phyloP scores from a whole-genome alignment of 2,113 vertebrate species.

The Falcunculus frontatus region DNA sequence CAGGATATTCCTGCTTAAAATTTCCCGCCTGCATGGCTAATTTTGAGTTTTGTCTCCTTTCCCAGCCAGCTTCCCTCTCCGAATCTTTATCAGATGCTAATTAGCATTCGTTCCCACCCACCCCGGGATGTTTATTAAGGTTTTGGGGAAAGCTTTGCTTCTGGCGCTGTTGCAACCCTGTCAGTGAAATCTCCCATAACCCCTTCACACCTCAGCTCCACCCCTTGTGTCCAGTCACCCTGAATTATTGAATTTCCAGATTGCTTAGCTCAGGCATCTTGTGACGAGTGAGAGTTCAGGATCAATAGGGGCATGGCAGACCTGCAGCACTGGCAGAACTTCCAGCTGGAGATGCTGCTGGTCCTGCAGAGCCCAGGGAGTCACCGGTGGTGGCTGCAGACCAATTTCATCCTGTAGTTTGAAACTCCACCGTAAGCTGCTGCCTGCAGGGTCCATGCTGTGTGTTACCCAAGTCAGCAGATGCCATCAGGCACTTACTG shows the following conservation, averaged over 20 bases:
- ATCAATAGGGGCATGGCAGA: background rate
- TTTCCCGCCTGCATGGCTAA: constrained; percentile 21
- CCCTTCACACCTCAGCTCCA: background rate
- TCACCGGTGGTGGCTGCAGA: background rate
- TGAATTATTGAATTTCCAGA: background rate
- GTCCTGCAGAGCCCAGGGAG: background rate
- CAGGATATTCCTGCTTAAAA: background rate
- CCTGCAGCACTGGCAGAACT: background rate
- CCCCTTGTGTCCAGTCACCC: background rate
- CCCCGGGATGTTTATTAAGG: background rate
- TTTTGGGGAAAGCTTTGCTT: background rate
- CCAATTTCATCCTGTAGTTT: background rate
- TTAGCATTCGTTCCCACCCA: constrained; percentile 31
- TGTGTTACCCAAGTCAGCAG: background rate
- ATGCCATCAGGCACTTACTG: background rate
- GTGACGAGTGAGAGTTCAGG: background rate
- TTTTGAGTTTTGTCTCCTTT: constrained; percentile 6
- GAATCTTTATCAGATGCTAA: constrained; percentile 48
- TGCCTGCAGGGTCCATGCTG: background rate
- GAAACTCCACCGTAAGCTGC: background rate
- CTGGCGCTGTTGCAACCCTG: background rate
- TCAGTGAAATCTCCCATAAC: background rate
- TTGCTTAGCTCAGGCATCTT: background rate
- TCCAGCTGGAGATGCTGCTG: background rate
- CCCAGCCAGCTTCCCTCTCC: constrained; percentile 16